Evolutionary conservation across 1,140 invertebrate genomes (phyloP), one percentile per base, ranked within the genome.

Genomic region (Sinonovacula constricta): DNA sequence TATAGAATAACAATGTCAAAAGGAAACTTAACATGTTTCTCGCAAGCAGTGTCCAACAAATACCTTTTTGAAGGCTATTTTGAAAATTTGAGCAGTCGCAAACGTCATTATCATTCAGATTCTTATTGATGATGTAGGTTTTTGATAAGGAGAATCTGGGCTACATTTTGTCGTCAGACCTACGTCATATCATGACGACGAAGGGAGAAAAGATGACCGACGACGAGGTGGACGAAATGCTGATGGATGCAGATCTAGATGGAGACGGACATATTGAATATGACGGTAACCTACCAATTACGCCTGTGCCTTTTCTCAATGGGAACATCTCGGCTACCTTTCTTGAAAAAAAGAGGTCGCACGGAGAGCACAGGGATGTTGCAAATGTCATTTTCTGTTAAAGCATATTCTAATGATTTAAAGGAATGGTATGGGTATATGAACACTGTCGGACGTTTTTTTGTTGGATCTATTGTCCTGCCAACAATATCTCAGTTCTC

Each of bases 121-220:
- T n/a, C n/a, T n/a, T n/a, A n/a, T 15, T 7, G 60, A 39, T 60
- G 1, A 3, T 66, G 3, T 26, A 67, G 74, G 67, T 79, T 30
- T 79, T 99, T 93, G 98, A 99, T 94, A 98, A 99, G 93, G 94
- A 94, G 88, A 98, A 99, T 91, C 96, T 99, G 86, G 98, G 98
- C 83, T 95, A 94, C 86, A 98, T 99, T 95, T 94, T 98, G 88
- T 94, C 94, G 85, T 97, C 96, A 93, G 98, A 99, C 93, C 94
- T 99, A 87, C 94, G 96, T 87, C 97, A 99, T 94, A 97, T 97
- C 83, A 94, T 99, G 80, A 93, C 98, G 79, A 94, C 97, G 81
- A 94, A 99, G 88, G 98, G 97, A 92, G 97, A 99, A 91, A 94
- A 93, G 89, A 92, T 99, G 81, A 92, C 93, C 66, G 96, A 98